Evolutionary conservation across 2,888 invertebrate species (phyloP).

Genomic region (Scaptomyza reducta): DNA sequence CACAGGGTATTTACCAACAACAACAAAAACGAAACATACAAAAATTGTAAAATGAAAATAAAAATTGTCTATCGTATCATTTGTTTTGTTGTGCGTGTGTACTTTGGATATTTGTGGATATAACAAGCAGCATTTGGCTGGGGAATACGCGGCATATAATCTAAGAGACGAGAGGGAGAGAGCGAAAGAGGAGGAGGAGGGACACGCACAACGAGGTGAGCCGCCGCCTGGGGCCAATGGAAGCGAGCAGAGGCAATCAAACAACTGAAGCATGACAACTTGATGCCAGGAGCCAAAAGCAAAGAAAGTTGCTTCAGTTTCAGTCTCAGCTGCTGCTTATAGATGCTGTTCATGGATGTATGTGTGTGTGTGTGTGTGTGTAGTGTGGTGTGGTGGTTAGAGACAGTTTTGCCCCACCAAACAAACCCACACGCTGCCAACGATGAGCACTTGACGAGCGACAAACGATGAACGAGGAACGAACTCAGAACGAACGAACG

Average conservation of each 20-base stretch:
- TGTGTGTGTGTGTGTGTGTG: constrained; percentile 7
- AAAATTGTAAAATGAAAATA: constrained; percentile 67
- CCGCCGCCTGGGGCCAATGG: constrained; percentile 65
- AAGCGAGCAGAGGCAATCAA: constrained; percentile 77
- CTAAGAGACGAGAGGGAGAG: constrained; percentile 13
- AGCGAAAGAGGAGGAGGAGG: background rate
- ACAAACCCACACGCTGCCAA: constrained; percentile 14
- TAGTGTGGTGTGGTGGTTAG: constrained; percentile 2
- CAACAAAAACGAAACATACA: background rate
- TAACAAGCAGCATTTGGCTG: constrained; percentile 56
- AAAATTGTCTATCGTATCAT: constrained; percentile 61
- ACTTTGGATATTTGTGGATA: constrained; percentile 37
- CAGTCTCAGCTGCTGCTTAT: constrained; percentile 33
- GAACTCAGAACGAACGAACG: constrained; percentile 36
- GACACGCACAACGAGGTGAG: constrained; percentile 50
- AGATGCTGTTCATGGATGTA: constrained; percentile 3
- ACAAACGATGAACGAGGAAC: constrained; percentile 13
- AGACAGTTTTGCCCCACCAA: constrained; percentile 1
- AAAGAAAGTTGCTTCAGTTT: constrained; percentile 40
- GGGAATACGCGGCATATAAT: constrained; percentile 62
- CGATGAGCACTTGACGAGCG: constrained; percentile 46
- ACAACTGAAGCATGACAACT: constrained; percentile 78
- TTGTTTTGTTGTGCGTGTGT: constrained; percentile 13
- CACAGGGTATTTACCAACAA: constrained; percentile 26
- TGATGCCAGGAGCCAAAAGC: constrained; percentile 76